Evolutionary conservation across 2,888 invertebrate genomes (phyloP).

Genomic region (Tetheella fluctuosa): DNA sequence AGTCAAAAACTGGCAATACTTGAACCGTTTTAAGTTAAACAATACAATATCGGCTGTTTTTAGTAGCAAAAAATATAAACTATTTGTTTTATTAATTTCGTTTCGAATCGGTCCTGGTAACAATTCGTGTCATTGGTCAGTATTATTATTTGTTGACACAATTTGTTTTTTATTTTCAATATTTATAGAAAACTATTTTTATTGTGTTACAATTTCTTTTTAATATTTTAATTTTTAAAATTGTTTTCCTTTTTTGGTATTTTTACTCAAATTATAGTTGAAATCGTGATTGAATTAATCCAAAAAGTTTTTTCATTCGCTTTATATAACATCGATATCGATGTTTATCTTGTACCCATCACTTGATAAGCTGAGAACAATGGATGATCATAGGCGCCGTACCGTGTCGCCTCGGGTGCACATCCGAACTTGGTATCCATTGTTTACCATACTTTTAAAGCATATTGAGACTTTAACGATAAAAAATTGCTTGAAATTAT

Average conservation of each 20-base stretch:
- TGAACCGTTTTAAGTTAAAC: background rate
- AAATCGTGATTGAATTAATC: background rate
- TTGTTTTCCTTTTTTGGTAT: too few relatives aligned
- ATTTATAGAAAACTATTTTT: too few relatives aligned
- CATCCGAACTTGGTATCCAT: constrained; percentile 64
- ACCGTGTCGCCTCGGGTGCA: constrained; percentile 62
- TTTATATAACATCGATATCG: constrained; percentile 41
- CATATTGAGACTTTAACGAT: constrained; percentile 23
- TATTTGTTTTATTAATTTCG: constrained; percentile 44
- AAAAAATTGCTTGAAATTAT: too few relatives aligned
- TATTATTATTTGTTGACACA: constrained; percentile 53
- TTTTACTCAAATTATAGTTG: too few relatives aligned
- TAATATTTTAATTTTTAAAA: too few relatives aligned
- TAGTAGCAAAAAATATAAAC: constrained; percentile 22
- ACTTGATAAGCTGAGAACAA: constrained; percentile 63
- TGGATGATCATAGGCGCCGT: constrained; percentile 67
- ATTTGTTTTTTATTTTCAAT: constrained; percentile 27
- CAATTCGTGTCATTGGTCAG: constrained; percentile 60
- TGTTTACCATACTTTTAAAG: constrained; percentile 43
- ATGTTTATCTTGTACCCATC: constrained; percentile 37
- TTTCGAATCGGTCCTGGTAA: constrained; percentile 62
- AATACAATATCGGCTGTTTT: background rate
- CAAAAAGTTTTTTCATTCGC: background rate
- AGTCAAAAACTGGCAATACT: too few relatives aligned
- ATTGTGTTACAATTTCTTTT: too few relatives aligned